phyloP scores from a whole-genome alignment of 2,113 vertebrate species.

The Archocentrus centrarchus region DNA sequence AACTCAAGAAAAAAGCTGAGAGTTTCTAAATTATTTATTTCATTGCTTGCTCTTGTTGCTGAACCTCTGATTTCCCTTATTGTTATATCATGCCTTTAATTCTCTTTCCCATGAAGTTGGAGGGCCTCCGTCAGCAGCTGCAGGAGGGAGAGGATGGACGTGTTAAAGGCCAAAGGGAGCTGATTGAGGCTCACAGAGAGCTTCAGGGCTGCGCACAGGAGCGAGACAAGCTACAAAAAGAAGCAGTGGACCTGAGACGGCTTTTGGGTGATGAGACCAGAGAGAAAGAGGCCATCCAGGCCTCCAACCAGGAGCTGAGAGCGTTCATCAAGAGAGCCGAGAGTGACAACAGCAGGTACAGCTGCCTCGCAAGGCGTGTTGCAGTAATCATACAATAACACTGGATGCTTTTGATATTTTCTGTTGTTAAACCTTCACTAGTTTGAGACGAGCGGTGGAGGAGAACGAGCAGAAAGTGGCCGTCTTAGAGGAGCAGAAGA shows the following conservation, averaged over 20 bases:
- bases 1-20: background rate
- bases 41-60: background rate
- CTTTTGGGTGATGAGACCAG: conserved; percentile 72
- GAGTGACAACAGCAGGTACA: conserved; percentile 86
- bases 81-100: background rate
- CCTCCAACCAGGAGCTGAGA: conserved; percentile 82
- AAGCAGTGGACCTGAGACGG: conserved; percentile 76
- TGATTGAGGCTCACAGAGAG: conserved; percentile 78
- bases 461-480: conserved; percentile 81
- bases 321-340: conserved; percentile 75
- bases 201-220: conserved; percentile 76
- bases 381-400: background rate
- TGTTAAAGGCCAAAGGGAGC: conserved; percentile 64
- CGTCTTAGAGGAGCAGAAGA: conserved; percentile 78
- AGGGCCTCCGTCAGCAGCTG: conserved; percentile 76
- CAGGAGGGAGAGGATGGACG: conserved; percentile 72
- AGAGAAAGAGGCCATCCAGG: conserved; percentile 81
- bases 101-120: conserved; percentile 71
- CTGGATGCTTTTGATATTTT: background rate
- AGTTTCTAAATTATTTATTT: background rate
- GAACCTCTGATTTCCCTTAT: background rate
- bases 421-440: conserved; percentile 41
- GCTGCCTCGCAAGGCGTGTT: background rate
- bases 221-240: conserved; percentile 74
- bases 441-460: conserved; percentile 80